Evolutionary conservation across 2,113 vertebrate species (phyloP).

Genomic region (Chamaetylas fuelleborni): DNA sequence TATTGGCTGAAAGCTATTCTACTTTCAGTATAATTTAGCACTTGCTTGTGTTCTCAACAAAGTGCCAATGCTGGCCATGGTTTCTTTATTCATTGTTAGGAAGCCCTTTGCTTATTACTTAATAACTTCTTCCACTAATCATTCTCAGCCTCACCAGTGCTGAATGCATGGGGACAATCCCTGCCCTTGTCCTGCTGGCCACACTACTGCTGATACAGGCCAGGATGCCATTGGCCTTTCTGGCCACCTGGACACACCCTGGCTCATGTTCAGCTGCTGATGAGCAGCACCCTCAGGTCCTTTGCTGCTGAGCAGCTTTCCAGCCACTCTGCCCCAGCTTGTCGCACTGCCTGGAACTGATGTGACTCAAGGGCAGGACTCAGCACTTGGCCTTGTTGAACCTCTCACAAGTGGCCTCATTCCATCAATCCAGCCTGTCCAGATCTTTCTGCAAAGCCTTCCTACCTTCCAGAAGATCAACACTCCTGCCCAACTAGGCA

Average conservation of each 20-base stretch:
- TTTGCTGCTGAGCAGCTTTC: rapidly evolving
- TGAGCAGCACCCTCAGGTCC: rapidly evolving
- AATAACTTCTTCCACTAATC: neutral
- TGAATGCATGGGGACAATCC: rapidly evolving
- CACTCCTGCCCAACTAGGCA: neutral
- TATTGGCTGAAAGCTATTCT: neutral
- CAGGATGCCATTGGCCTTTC: too few relatives aligned
- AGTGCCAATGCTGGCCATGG: neutral
- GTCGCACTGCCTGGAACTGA: too few relatives aligned
- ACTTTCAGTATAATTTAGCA: neutral
- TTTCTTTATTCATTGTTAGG: neutral
- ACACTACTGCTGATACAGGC: too few relatives aligned
- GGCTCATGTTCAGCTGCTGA: neutral
- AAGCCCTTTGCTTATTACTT: neutral
- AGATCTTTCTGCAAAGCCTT: neutral
- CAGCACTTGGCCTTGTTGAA: rapidly evolving
- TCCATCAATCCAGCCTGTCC: rapidly evolving
- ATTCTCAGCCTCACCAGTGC: neutral
- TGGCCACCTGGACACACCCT: neutral
- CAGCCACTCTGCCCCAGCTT: neutral
- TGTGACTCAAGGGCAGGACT: neutral
- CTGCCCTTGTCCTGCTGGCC: too few relatives aligned
- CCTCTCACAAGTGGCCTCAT: rapidly evolving
- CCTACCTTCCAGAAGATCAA: neutral
- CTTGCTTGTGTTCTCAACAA: neutral